Evolutionary conservation across 2,888 invertebrate species (phyloP).

Genomic region (Daptonema setosum): DNA sequence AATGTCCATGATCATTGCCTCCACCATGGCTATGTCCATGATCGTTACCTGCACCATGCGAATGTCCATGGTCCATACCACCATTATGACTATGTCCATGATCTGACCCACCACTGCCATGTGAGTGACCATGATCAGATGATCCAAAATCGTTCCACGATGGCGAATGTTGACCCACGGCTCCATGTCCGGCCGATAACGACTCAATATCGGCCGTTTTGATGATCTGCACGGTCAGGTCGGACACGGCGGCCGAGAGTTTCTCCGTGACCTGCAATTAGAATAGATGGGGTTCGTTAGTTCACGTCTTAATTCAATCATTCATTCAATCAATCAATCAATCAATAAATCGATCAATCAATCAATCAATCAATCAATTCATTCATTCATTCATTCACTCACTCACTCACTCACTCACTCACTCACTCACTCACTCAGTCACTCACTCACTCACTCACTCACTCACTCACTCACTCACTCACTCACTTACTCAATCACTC

Average conservation of each 20-base stretch:
- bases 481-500: too few relatives aligned
- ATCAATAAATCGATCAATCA: too few relatives aligned
- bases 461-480: too few relatives aligned
- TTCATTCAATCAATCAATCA: too few relatives aligned
- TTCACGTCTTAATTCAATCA: too few relatives aligned
- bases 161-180: too few relatives aligned
- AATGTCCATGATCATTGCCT: conserved; percentile 10
- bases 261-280: conserved; percentile 39
- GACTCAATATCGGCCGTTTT: conserved; percentile 3
- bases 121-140: conserved; percentile 8
- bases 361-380: too few relatives aligned
- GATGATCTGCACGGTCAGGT: conserved; percentile 35
- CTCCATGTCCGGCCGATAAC: neutral
- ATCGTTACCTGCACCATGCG: neutral
- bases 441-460: too few relatives aligned
- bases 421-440: too few relatives aligned
- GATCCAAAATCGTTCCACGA: conserved; percentile 4
- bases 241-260: conserved; percentile 37
- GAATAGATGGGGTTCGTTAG: too few relatives aligned
- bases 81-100: conserved; percentile 1
- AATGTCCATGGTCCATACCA: conserved; percentile 5
- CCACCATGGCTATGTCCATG: conserved; percentile 6
- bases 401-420: too few relatives aligned
- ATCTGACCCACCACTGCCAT: conserved; percentile 1
- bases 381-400: too few relatives aligned